Base-by-base conservation (phyloP, 2,888 invertebrate species). In the Oligia fasciuncula region DNA sequence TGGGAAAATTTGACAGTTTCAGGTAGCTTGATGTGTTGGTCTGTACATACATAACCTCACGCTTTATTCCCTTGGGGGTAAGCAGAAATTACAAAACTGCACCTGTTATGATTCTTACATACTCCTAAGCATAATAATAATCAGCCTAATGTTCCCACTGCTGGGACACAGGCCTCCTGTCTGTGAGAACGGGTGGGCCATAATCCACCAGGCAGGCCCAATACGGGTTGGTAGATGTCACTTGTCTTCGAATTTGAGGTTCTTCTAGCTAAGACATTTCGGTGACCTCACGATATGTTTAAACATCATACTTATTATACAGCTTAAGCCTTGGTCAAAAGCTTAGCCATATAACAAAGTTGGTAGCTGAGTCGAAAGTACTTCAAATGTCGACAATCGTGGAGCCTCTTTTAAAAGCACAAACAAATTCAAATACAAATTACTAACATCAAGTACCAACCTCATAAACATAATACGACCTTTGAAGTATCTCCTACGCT, bases 401-500 rank as follows among this genome's bases (percentile, higher is more conserved):
- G 8, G 8, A 29, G 9, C 69, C 29, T 43, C 81, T 75, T 46
- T 19, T 17, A 17, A 43, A 29, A 29, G 11, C 6, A 49, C n/a
- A 46, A 11, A 78, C 19, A 43, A 60, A 78, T 78, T 60, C 19
- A 80, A 79, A 54, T 17, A 40, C 51, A 60, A 14, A 73, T 81
- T 67, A 88, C 79, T 57, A 73, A 67, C 71, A 60, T 51, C 57
- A 87, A 78, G 87, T 87, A 84, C 63, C 29, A 23, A 51, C 13
- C 43, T 19, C 8, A 57, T 62, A 70, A 63, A 73, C 57, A 73
- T 5, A 49, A 11, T 43, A 11, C 66, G 85, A 85, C 85, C 85
- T 85, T 85, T 74, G 54, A 69, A 76, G 69, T 85, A 78, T 77
- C 81, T 80, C 86, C 71, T 82, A 81, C 85, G 67, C 68, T 88